Conservation (phyloP, 2,888 invertebrate genomes). For the Gastrophysa polygoni region DNA sequence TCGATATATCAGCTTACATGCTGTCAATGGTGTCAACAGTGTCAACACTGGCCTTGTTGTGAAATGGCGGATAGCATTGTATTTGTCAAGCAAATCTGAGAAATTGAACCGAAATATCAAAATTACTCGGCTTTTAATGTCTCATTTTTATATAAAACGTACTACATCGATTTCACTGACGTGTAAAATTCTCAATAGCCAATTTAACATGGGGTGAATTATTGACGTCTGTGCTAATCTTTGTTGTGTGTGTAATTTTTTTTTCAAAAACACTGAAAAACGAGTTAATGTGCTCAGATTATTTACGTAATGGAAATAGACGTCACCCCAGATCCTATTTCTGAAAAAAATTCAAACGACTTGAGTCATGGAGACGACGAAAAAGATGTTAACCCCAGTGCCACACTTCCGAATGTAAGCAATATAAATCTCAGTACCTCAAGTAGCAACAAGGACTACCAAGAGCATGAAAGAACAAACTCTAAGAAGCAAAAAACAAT, state of each 20-base stretch:
- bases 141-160: slow-evolving; percentile 34
- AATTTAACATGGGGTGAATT: slow-evolving; percentile 50
- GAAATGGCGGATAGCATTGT: slow-evolving; percentile 58
- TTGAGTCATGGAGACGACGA: slow-evolving; percentile 47
- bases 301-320: slow-evolving; percentile 58
- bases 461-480: slow-evolving; percentile 43
- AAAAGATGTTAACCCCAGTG: slow-evolving; percentile 39
- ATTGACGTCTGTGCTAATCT: slow-evolving; percentile 35
- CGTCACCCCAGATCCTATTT: slow-evolving; percentile 53
- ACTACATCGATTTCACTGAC: slow-evolving; percentile 37
- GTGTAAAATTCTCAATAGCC: slow-evolving; percentile 35
- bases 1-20: too few species aligned
- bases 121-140: slow-evolving; percentile 36
- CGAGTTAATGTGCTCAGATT: slow-evolving; percentile 41
- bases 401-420: slow-evolving; percentile 31
- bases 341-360: slow-evolving; percentile 48
- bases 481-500: slow-evolving; percentile 69
- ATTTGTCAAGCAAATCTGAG: slow-evolving; percentile 47
- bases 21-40: not conserved
- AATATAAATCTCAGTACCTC: slow-evolving; percentile 34
- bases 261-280: slow-evolving; percentile 33
- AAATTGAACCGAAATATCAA: slow-evolving; percentile 34
- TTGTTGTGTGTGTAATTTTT: slow-evolving; percentile 40
- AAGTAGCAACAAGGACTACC: slow-evolving; percentile 20
- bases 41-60: slow-evolving; percentile 53